phyloP scores from a whole-genome alignment of 2,113 vertebrate genomes.

The Sula dactylatra region DNA sequence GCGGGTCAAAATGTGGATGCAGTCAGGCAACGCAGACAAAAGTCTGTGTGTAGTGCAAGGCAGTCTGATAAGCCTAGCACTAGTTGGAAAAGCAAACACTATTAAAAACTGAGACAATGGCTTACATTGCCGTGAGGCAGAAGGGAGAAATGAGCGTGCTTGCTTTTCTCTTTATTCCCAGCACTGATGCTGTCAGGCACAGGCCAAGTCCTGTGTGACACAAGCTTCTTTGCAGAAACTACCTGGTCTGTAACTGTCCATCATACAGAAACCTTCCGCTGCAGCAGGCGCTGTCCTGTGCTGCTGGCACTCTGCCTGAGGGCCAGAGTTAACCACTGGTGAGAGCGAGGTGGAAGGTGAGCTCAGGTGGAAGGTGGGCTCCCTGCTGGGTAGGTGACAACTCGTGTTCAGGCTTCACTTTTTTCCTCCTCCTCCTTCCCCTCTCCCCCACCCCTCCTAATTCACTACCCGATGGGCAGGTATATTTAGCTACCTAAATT shows the following conservation, averaged over 20 bases:
- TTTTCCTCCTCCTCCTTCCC: not conserved
- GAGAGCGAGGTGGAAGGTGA: not conserved
- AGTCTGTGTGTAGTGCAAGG: not conserved
- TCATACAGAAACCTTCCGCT: not conserved
- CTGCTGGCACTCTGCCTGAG: not conserved
- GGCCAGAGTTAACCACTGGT: no score
- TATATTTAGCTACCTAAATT: no score
- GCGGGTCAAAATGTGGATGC: not conserved
- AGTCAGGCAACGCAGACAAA: not conserved
- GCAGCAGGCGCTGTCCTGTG: not conserved
- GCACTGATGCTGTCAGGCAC: not conserved
- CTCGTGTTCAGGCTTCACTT: not conserved
- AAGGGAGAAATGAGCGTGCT: accelerated
- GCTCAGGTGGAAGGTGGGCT: not conserved
- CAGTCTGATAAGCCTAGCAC: not conserved
- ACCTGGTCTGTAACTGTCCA: not conserved
- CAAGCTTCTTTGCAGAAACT: not conserved
- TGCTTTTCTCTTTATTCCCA: not conserved
- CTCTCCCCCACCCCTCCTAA: not conserved
- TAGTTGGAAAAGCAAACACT: not conserved
- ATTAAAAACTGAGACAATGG: not conserved
- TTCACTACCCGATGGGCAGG: not conserved
- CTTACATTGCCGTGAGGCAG: no score
- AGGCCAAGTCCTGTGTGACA: no score
- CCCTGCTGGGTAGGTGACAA: not conserved